Percentiles rank a stretch among this genome's conserved stretches.
Conservation (phyloP, 2,113 vertebrate species). For the Beaufortia kweichowensis region DNA sequence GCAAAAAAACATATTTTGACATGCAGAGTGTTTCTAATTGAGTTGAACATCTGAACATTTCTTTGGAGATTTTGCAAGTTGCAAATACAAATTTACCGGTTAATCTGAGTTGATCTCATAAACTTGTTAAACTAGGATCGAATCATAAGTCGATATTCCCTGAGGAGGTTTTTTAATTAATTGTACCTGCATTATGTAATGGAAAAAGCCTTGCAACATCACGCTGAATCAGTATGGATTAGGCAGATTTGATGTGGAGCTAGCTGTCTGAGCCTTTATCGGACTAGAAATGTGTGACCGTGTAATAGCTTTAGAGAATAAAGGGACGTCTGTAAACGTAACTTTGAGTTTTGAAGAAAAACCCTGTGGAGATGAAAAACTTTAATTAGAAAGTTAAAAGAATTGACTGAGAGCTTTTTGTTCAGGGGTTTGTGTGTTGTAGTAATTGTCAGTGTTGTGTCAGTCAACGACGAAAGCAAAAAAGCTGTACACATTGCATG, state of each 20-base stretch:
- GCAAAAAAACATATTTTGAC: background rate
- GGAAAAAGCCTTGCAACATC: conserved; percentile 27
- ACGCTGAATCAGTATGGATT: conserved; percentile 44
- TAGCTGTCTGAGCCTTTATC: conserved; percentile 2
- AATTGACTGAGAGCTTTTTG: background rate
- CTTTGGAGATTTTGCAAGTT: conserved; percentile 13
- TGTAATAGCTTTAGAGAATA: background rate
- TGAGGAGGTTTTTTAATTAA: conserved; percentile 46
- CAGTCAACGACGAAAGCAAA: background rate
- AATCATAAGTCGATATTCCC: conserved; percentile 34
- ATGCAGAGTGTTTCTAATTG: too few species aligned
- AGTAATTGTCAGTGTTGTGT: background rate
- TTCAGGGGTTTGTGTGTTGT: background rate
- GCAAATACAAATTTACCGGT: background rate
- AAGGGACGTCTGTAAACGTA: background rate
- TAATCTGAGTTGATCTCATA: conserved; percentile 26
- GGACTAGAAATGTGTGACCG: conserved; percentile 13
- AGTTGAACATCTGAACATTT: conserved; percentile 2
- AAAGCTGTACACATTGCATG: background rate
- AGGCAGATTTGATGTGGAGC: conserved; percentile 24
- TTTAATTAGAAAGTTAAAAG: background rate
- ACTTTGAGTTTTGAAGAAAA: conserved; percentile 5
- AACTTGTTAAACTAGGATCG: conserved; percentile 16
- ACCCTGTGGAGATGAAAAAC: background rate
- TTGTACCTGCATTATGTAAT: conserved; percentile 43